A percentile compares a stretch with the other conserved stretches of the same genome.
Conservation (phyloP, 1,140 invertebrate genomes). For the Papilio aristodemus region DNA sequence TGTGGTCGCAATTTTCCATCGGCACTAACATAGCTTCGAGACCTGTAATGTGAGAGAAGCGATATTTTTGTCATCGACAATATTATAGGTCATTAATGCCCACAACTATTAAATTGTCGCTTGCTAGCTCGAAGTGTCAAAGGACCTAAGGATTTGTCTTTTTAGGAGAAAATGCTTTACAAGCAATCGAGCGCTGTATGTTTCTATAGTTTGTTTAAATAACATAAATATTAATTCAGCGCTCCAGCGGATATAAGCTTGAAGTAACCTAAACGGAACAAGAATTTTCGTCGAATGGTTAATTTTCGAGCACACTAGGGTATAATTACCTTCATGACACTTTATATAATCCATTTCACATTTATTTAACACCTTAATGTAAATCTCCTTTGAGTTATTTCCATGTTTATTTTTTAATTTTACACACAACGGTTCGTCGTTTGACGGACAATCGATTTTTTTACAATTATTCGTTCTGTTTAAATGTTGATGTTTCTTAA, state of each 20-base stretch:
- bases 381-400: conserved; percentile 21
- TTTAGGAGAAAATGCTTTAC: too few relatives aligned
- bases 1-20: conserved; percentile 38
- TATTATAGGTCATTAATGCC: neutral
- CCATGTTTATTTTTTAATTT: conserved; percentile 39
- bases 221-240: too few relatives aligned
- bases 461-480: conserved; percentile 39
- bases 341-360: conserved; percentile 51
- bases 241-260: too few relatives aligned
- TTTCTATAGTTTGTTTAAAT: too few relatives aligned
- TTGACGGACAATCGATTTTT: conserved; percentile 41
- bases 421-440: conserved; percentile 42
- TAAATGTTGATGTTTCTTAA: neutral
- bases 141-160: too few relatives aligned
- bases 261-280: neutral
- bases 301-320: too few relatives aligned
- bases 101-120: too few relatives aligned
- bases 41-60: conserved; percentile 34
- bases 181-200: too few relatives aligned
- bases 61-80: neutral
- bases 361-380: conserved; percentile 43
- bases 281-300: too few relatives aligned
- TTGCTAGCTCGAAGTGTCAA: too few relatives aligned
- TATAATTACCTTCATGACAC: conserved; percentile 46
- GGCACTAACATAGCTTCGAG: conserved; percentile 41